Conservation (phyloP, 2,888 invertebrate genomes). For the Sialis fuliginosa region DNA sequence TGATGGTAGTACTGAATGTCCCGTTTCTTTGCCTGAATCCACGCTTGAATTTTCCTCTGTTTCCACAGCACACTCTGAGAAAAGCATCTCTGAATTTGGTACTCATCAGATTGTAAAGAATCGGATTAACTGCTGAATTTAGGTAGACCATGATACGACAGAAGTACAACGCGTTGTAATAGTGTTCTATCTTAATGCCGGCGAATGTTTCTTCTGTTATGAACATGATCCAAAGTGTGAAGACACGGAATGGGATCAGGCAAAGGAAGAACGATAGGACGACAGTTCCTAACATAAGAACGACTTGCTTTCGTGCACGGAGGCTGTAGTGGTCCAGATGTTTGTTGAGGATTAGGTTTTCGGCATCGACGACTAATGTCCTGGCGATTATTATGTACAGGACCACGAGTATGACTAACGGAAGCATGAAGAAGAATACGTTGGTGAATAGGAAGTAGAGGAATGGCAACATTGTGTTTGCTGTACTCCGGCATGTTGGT, state of each 20-base stretch:
- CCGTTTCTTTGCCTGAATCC: constrained; percentile 25
- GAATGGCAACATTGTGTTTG: constrained; percentile 56
- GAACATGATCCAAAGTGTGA: constrained; percentile 68
- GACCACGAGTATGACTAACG: constrained; percentile 58
- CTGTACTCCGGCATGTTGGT: constrained; percentile 63
- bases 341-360: constrained; percentile 50
- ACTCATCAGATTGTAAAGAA: constrained; percentile 83
- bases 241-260: constrained; percentile 67
- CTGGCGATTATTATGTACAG: constrained; percentile 72
- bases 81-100: constrained; percentile 77
- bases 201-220: constrained; percentile 50
- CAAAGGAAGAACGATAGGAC: constrained; percentile 79
- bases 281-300: constrained; percentile 72
- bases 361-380: constrained; percentile 54
- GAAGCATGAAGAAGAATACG: constrained; percentile 62
- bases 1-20: constrained; percentile 39
- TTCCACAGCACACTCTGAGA: constrained; percentile 43
- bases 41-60: constrained; percentile 28
- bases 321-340: constrained; percentile 52
- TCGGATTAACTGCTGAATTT: constrained; percentile 81
- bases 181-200: constrained; percentile 55
- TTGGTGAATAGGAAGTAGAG: constrained; percentile 65
- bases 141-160: constrained; percentile 74
- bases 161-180: constrained; percentile 68
- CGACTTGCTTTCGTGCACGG: constrained; percentile 64